Percentiles rank a stretch among this genome's conserved stretches.
These are phyloP conservation scores for Rhamnusium bicolor DNA, from an alignment of 2,888 invertebrate species.

Conservation along the genomic window DNA sequence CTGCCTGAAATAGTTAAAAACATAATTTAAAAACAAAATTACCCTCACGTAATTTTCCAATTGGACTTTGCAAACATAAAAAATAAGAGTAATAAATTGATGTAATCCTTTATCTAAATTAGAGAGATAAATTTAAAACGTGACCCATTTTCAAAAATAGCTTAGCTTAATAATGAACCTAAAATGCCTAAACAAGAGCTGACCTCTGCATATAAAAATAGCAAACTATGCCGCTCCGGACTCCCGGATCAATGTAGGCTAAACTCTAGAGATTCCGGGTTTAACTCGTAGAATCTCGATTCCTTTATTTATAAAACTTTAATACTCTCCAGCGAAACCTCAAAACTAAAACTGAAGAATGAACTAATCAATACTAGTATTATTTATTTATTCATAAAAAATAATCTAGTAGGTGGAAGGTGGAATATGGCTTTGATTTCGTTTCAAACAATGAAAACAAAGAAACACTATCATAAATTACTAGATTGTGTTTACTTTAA, in stretches of 20 bases:
- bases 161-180: slow-evolving; percentile 35
- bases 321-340: background rate
- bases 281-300: slow-evolving; percentile 4
- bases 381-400: slow-evolving; percentile 5
- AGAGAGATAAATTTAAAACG: slow-evolving; percentile 33
- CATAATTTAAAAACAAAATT: slow-evolving; percentile 14
- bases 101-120: slow-evolving; percentile 35
- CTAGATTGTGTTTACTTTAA: background rate
- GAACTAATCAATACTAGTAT: background rate
- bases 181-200: slow-evolving; percentile 51
- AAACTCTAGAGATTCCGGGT: slow-evolving; percentile 41
- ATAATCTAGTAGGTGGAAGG: background rate
- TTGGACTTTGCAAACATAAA: slow-evolving; percentile 15
- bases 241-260: slow-evolving; percentile 46
- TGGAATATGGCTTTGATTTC: background rate
- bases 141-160: slow-evolving; percentile 45
- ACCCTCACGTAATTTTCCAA: slow-evolving; percentile 8
- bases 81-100: slow-evolving; percentile 27
- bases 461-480: background rate
- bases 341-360: background rate
- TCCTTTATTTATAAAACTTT: background rate
- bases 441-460: background rate
- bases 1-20: background rate
- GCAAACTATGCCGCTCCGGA: slow-evolving; percentile 48
- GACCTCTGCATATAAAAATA: slow-evolving; percentile 57